Evolutionary conservation across 2,113 vertebrate genomes (phyloP), one percentile per base, ranked within the genome.

Genomic region (Rhipidura dahli): DNA sequence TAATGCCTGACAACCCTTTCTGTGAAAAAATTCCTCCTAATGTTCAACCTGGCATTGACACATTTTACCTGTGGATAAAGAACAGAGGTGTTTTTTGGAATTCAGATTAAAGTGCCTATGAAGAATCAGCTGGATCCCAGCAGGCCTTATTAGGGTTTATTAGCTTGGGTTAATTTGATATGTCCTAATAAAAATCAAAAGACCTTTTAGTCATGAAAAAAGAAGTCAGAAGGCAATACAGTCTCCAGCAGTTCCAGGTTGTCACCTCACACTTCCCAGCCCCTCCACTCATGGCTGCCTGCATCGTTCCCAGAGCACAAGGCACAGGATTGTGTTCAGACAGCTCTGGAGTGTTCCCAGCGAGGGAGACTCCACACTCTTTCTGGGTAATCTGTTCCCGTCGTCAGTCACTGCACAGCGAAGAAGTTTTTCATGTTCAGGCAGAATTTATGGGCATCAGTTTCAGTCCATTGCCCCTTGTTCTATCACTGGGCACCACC

Each of bases 241-340:
- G 47, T 8, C 31, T 49, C 16, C 2, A 42, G 39, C 30, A 45
- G 31, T 0, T 7, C 44, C 2, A 5, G 49, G 28, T 47, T 37
- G 33, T 14, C 39, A 9, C 9, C 59, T 71, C 35, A 22, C n/a
- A 2, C 15, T 5, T 5, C 33, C 26, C 42, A n/a, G 24, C 8
- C 37, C 26, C 53, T 61, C 4, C 22, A 2, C 49, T 9, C n/a
- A 22, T 11, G 0, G 2, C 6, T 19, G 21, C 18, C 49, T 15
- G 7, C 33, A 9, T 1, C 7, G 2, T 6, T 37, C 49, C 35
- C 65, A 10, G 65, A 16, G 39, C 64, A n/a, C 37, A 9, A 1
- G 15, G 20, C 42, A 51, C 40, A 35, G 53, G 11, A 53, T 3
- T 8, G 30, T 6, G 40, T 8, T 22, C 79, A 10, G 8, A 10